These are phyloP conservation scores for Xestia rhomboidea DNA, from an alignment of 2,888 invertebrate genomes.

Conservation along the genomic window DNA sequence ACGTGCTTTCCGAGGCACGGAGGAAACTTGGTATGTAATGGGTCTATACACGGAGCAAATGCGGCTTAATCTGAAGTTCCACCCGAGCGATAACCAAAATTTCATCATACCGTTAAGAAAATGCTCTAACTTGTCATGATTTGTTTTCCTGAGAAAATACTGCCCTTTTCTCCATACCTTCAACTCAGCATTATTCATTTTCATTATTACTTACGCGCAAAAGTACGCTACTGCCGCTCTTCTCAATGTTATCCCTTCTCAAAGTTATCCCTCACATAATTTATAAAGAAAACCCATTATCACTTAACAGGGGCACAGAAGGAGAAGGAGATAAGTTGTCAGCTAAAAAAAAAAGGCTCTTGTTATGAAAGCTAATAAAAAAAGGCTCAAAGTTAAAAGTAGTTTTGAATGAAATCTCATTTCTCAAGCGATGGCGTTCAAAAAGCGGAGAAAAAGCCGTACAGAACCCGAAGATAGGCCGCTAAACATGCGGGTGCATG, in stretches of 20 bases:
- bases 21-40: no score
- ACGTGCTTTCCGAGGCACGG: no score
- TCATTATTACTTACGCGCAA: neutral
- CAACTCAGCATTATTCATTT: neutral
- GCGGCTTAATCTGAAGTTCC: no score
- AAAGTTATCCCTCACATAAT: neutral
- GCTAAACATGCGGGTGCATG: constrained; percentile 11
- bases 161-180: neutral
- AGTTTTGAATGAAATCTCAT: constrained; percentile 68
- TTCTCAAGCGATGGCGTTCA: constrained; percentile 44
- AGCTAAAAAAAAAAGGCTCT: constrained; percentile 51
- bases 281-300: constrained; percentile 32
- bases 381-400: constrained; percentile 61
- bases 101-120: neutral
- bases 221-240: no score
- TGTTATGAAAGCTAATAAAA: constrained; percentile 60
- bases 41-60: no score
- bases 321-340: constrained; percentile 32
- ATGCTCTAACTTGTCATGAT: neutral
- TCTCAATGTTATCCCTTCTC: neutral
- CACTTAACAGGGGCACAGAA: neutral
- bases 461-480: constrained; percentile 32
- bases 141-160: neutral
- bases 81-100: no score
- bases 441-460: constrained; percentile 41